These are phyloP conservation scores for Pseudonaja textilis DNA, from an alignment of 2,113 vertebrate genomes.

Conservation along the genomic window DNA sequence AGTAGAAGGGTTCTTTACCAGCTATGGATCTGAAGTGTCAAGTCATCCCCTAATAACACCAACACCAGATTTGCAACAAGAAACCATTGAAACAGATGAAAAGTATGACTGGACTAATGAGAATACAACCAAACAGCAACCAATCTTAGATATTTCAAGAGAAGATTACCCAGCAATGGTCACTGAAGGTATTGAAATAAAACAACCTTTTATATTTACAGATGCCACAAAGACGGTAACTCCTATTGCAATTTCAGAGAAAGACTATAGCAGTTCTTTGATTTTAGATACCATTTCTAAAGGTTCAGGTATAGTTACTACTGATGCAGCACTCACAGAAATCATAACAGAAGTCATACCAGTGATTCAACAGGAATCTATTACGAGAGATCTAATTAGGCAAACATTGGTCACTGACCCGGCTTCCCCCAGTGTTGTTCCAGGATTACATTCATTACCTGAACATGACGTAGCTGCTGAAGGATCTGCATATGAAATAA, in stretches of 20 bases:
- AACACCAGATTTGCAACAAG: slow-evolving; percentile 22
- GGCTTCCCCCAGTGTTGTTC: neutral
- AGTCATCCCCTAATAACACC: slow-evolving; percentile 3
- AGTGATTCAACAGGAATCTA: slow-evolving; percentile 32
- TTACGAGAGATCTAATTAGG: slow-evolving; percentile 23
- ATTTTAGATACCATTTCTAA: slow-evolving; percentile 48
- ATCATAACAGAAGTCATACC: slow-evolving; percentile 36
- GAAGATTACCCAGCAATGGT: slow-evolving; percentile 2
- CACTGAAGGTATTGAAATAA: slow-evolving; percentile 58
- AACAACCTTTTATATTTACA: slow-evolving; percentile 38
- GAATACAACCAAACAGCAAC: slow-evolving; percentile 49
- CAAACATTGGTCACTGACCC: slow-evolving; percentile 21
- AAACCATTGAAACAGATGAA: neutral
- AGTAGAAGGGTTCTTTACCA: slow-evolving; percentile 28
- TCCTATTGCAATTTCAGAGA: slow-evolving; percentile 46
- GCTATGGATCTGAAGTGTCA: slow-evolving; percentile 31
- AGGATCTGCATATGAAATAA: slow-evolving; percentile 59
- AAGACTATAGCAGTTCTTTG: slow-evolving; percentile 46
- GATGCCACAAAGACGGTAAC: slow-evolving; percentile 40
- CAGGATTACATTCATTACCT: slow-evolving; percentile 14
- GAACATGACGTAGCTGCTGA: slow-evolving; percentile 27
- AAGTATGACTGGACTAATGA: slow-evolving; percentile 33
- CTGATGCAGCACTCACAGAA: slow-evolving; percentile 49
- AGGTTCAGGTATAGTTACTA: slow-evolving; percentile 43
- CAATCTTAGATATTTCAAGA: slow-evolving; percentile 27